Evolutionary conservation across 1,140 invertebrate genomes (phyloP), one percentile per base, ranked within the genome.

Genomic region (Zaprionus gabonicus): DNA sequence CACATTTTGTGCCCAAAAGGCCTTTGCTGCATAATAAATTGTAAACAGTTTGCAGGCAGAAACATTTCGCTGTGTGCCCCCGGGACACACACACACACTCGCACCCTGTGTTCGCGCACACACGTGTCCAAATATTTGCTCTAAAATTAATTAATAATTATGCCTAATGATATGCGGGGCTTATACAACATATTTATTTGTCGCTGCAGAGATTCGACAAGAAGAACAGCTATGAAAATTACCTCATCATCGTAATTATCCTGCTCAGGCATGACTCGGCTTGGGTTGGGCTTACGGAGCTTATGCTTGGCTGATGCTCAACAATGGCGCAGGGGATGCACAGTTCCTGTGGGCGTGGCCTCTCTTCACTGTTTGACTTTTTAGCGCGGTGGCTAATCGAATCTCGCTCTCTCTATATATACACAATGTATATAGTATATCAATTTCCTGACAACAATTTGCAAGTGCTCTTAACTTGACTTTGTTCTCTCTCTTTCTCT

Each of bases 231-330:
- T 88, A 88, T 88, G 77, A 81, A 91, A 82, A 82, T 91, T 91
- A 91, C 88, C 88, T 91, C 88, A 88, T 91, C 88, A 85, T 91
- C 90, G 81, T 91, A 91, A 91, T 91, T 91, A 83, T 91, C 88
- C 82, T 91, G 88, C 76, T 91, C 88, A 73, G 88, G 81, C 88
- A 91, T 91, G 84, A 78, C 82, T 87, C 59, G 87, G 68, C 76
- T 46, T 17, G 41, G 41, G 72, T 83, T 80, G 83, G 70, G 27
- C 17, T 56, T 67, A 51, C 64, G 68, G 49, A 72, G 23, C 77
- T 87, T 82, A 71, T 69, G 69, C 58, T 80, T 34, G 72, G 66
- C 66, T 63, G 69, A 56, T 71, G 67, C 53, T 36, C 57, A 55
- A 74, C 65, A 17, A 59, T 38, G 49, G 56, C 23, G 38, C 27